Evolutionary conservation across 2,888 invertebrate genomes (phyloP).

Genomic region (Eutolmus rufibarbis): DNA sequence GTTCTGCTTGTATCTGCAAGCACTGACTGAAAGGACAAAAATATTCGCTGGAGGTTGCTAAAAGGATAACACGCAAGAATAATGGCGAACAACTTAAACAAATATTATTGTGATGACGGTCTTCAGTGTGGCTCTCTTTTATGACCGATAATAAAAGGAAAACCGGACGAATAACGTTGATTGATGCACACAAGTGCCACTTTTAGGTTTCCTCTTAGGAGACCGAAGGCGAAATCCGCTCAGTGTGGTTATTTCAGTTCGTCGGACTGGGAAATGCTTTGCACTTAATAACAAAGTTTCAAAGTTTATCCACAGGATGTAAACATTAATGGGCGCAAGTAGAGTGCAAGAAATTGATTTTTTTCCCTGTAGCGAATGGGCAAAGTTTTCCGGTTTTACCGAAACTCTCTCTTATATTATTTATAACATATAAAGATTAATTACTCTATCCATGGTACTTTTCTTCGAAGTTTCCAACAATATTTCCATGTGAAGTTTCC

Average conservation of each 20-base stretch:
- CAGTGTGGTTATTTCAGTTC: neutral
- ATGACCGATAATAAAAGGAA: slow-evolving; percentile 16
- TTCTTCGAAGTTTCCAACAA: neutral
- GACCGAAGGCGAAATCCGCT: neutral
- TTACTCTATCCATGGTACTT: neutral
- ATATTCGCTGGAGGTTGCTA: neutral
- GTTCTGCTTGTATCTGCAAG: neutral
- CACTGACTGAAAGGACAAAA: neutral
- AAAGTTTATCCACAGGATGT: slow-evolving; percentile 9
- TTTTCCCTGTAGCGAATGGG: neutral
- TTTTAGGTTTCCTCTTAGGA: neutral
- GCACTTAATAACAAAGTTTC: slow-evolving; percentile 23
- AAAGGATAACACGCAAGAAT: slow-evolving; percentile 9
- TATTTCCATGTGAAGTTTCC: neutral
- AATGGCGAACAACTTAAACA: slow-evolving; percentile 26
- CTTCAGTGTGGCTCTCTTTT: neutral
- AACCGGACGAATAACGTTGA: slow-evolving; percentile 14
- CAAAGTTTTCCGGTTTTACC: neutral
- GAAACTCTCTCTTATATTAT: neutral
- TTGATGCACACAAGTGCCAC: neutral
- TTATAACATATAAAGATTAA: neutral
- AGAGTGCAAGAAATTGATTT: slow-evolving; percentile 16
- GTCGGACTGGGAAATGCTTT: neutral
- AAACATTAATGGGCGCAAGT: slow-evolving; percentile 19
- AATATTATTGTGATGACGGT: slow-evolving; percentile 16